Evolutionary conservation across 2,797 vertebrate genomes (phyloP), one percentile per base, ranked within the genome.

Genomic region (Etheostoma nigrum): DNA sequence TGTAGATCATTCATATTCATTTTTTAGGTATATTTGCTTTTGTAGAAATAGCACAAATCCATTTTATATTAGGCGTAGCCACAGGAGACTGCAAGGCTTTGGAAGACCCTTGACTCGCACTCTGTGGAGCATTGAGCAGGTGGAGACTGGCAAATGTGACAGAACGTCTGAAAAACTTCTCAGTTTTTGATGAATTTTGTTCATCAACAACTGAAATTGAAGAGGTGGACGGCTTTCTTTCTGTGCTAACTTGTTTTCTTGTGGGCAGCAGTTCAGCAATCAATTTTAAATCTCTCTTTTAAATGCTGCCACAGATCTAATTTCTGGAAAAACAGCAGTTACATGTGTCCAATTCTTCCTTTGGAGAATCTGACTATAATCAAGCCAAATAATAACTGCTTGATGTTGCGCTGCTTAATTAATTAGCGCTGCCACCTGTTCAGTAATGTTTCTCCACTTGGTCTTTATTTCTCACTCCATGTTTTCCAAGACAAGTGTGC

Each of bases 121-220:
- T 70, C 45, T 21, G 33, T 10, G 61, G 65, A 52, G 75, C 33
- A 52, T 53, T 53, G 45, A 72, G 78, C 45, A 7, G 14, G 1
- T 36, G 30, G 18, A 55, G 51, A 71, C 62, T 78, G 68, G 33
- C 21, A 69, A 36, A 70, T 25, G 21, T 70, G 70, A 61, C 6
- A 3, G 10, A 33, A 58, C 30, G 18, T 40, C n/a, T 5, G 18
- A 54, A 47, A 45, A 14, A 14, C 9, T 13, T 42, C 27, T 52
- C 19, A 54, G n/a, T 45, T 49, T 13, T 49, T 23, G 21, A 23
- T 23, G 21, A 52, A 30, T 72, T 69, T 52, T 47, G 30, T 67
- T 59, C n/a, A 65, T 51, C 25, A 63, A 5, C n/a, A 55, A 33
- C 53, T 67, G 13, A 74, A 55, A 36, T 23, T 33, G 6, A 73